Evolutionary conservation across 2,888 invertebrate genomes (phyloP).

Genomic region (Allophyes oxyacanthae): DNA sequence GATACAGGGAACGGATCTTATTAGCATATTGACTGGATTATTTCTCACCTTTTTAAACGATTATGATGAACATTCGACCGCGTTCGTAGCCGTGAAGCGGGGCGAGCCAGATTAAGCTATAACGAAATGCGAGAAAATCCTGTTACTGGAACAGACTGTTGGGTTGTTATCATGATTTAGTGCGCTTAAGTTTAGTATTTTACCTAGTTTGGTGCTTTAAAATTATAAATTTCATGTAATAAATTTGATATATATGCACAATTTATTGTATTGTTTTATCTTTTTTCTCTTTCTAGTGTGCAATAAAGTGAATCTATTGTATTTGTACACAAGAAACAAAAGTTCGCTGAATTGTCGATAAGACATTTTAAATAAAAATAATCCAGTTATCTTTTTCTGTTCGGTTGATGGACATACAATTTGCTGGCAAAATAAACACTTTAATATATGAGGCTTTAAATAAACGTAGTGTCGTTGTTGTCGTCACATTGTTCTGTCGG

Average conservation of each 20-base stretch:
- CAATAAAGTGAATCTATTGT: too few relatives aligned
- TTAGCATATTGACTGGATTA: conserved; percentile 75
- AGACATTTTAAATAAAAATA: too few relatives aligned
- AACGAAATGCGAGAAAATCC: conserved; percentile 16
- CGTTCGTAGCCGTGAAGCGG: conserved; percentile 9
- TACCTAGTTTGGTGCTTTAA: conserved; percentile 10
- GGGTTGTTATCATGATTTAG: conserved; percentile 27
- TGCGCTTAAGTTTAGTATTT: conserved; percentile 3
- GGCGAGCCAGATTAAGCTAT: conserved; percentile 20
- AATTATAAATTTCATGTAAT: conserved; percentile 4
- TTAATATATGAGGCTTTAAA: conserved; percentile 51
- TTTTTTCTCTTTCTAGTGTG: too few relatives aligned
- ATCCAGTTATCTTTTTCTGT: too few relatives aligned
- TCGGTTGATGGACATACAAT: neutral
- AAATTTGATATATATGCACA: conserved; percentile 2
- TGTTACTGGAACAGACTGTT: conserved; percentile 27
- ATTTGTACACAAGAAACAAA: neutral
- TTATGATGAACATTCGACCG: conserved; percentile 39
- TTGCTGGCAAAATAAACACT: conserved; percentile 31
- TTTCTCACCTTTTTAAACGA: conserved; percentile 59
- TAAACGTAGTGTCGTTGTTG: conserved; percentile 62
- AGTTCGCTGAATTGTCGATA: too few relatives aligned
- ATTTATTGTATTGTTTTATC: too few relatives aligned
- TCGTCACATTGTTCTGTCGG: conserved; percentile 81
- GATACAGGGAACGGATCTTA: conserved; percentile 77